Evolutionary conservation across 2,113 vertebrate genomes (phyloP).

Genomic region (Eupsittula cactorum): DNA sequence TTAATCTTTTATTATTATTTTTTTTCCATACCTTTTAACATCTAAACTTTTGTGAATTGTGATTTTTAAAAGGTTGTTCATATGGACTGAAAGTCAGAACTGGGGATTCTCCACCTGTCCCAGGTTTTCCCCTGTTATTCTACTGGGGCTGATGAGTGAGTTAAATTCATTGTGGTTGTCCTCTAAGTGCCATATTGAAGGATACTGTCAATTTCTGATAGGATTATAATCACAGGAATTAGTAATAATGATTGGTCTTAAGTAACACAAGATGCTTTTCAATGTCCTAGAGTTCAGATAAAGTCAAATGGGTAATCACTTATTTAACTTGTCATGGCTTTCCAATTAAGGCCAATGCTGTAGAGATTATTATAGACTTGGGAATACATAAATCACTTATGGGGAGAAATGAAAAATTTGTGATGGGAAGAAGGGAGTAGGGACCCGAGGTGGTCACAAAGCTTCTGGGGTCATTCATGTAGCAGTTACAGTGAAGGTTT

Average conservation of each 20-base stretch:
- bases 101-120: neutral
- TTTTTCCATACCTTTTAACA: neutral
- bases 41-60: neutral
- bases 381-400: neutral
- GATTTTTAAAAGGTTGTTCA: neutral
- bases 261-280: neutral
- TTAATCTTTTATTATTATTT: neutral
- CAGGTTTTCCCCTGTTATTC: neutral
- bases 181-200: neutral
- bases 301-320: neutral
- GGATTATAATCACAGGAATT: neutral
- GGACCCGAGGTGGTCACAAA: neutral
- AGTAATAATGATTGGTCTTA: neutral
- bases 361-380: neutral
- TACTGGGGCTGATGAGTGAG: neutral
- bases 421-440: neutral
- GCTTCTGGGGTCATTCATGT: neutral
- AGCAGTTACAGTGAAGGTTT: neutral
- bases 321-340: neutral
- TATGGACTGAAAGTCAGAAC: neutral
- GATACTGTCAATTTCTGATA: neutral
- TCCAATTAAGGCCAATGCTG: neutral
- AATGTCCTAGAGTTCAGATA: neutral
- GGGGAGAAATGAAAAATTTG: neutral
- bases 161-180: neutral